Evolutionary conservation across 2,888 invertebrate species (phyloP).

Genomic region (Priocnemis perturbator): DNA sequence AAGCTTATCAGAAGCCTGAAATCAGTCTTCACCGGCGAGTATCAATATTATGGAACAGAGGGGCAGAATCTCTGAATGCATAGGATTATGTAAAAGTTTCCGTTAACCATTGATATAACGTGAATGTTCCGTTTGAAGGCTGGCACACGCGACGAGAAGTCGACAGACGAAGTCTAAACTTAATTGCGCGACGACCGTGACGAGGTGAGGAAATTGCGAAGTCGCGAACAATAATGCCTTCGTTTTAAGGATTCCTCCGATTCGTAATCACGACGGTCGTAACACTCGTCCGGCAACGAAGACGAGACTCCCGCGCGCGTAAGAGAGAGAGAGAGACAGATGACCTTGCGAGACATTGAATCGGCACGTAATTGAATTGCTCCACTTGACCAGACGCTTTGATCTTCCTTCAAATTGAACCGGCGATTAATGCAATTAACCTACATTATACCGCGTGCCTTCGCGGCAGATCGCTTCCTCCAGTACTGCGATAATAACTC

Average conservation of each 20-base stretch:
- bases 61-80: too few relatives aligned
- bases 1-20: too few relatives aligned
- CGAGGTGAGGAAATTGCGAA: not conserved
- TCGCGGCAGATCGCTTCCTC: not conserved
- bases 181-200: not conserved
- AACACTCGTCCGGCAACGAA: not conserved
- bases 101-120: too few relatives aligned
- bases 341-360: conserved; percentile 63
- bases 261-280: not conserved
- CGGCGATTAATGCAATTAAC: conserved; percentile 64
- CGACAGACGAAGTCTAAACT: too few relatives aligned
- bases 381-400: conserved; percentile 71
- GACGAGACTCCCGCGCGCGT: too few relatives aligned
- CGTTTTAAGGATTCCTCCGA: not conserved
- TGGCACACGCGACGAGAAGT: too few relatives aligned
- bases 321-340: not conserved
- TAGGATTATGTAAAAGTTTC: too few relatives aligned
- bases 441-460: conserved; percentile 42
- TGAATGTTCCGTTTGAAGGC: too few relatives aligned
- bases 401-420: conserved; percentile 70
- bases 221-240: not conserved
- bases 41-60: too few relatives aligned
- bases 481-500: not conserved
- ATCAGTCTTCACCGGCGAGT: too few relatives aligned
- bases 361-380: conserved; percentile 72